phyloP scores from a whole-genome alignment of 2,113 vertebrate species.

The Lophochroa leadbeateri region DNA sequence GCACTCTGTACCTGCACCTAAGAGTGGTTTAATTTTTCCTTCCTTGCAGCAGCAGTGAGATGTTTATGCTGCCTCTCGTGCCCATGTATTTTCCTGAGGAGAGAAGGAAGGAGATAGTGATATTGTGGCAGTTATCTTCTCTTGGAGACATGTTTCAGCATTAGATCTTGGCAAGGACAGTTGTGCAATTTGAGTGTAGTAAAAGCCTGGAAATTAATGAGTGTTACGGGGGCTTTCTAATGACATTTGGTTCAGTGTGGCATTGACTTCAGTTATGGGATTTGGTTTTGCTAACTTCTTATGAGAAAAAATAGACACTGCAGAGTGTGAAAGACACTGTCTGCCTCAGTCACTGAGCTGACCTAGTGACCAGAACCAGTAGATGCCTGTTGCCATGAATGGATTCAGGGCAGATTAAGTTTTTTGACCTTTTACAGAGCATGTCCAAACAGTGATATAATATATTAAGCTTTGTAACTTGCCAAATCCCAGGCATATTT shows the following conservation, averaged over 20 bases:
- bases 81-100: background rate
- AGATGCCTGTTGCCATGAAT: background rate
- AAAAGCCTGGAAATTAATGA: background rate
- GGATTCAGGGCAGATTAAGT: background rate
- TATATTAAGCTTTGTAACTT: background rate
- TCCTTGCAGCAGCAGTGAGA: background rate
- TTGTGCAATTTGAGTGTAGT: background rate
- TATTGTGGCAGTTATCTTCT: background rate
- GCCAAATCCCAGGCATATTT: constrained; percentile 26
- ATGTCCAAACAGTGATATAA: background rate
- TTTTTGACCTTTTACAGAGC: constrained; percentile 2
- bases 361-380: background rate
- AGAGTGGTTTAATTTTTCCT: background rate
- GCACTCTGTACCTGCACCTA: background rate
- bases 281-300: background rate
- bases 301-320: background rate
- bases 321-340: background rate
- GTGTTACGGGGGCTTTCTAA: background rate
- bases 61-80: background rate
- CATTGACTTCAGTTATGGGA: background rate
- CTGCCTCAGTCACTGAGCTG: background rate
- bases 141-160: background rate
- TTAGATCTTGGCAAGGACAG: background rate
- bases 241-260: background rate
- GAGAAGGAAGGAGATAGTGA: background rate